phyloP scores from a whole-genome alignment of 2,888 invertebrate genomes.

The Nymphalis c-album region DNA sequence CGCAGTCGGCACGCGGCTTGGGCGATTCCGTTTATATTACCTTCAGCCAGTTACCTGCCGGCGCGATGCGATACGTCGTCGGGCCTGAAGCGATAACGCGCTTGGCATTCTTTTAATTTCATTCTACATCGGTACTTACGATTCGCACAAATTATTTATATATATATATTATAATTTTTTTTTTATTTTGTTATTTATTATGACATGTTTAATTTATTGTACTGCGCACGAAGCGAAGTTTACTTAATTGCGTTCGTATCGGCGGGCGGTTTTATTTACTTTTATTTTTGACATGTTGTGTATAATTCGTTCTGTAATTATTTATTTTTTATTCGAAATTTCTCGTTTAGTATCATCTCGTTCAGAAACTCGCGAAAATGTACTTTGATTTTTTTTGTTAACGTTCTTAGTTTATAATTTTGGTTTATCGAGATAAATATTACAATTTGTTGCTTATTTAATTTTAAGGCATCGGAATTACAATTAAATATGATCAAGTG shows the following conservation, averaged over 20 bases:
- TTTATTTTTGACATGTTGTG: slow-evolving; percentile 42
- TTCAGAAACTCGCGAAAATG: slow-evolving; percentile 65
- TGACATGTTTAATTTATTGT: slow-evolving; percentile 60
- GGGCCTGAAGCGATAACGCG: slow-evolving; percentile 23
- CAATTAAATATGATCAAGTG: slow-evolving; percentile 36
- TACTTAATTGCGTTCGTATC: slow-evolving; percentile 63
- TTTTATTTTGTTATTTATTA: slow-evolving; percentile 62
- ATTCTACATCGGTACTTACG: slow-evolving; percentile 67
- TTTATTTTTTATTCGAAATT: slow-evolving; percentile 42
- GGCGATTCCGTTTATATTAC: slow-evolving; percentile 40
- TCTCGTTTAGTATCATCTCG: slow-evolving; percentile 51
- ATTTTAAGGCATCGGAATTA: slow-evolving; percentile 44
- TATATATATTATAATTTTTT: slow-evolving; percentile 24
- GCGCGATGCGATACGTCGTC: slow-evolving; percentile 10
- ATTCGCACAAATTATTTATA: slow-evolving; percentile 66
- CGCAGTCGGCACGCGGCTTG: background rate
- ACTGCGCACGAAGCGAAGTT: slow-evolving; percentile 63
- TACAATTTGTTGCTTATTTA: slow-evolving; percentile 64
- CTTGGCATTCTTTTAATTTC: slow-evolving; percentile 28
- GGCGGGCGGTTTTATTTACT: slow-evolving; percentile 28
- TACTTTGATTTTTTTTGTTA: slow-evolving; percentile 67
- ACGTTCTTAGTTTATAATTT: slow-evolving; percentile 65
- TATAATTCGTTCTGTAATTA: slow-evolving; percentile 40
- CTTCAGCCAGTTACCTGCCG: slow-evolving; percentile 64
- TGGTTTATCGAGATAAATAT: slow-evolving; percentile 51